A percentile compares a stretch with the other conserved stretches of the same genome.
Evolutionary conservation across 1,140 invertebrate species (phyloP).

Genomic region (Nixonia krombeini): DNA sequence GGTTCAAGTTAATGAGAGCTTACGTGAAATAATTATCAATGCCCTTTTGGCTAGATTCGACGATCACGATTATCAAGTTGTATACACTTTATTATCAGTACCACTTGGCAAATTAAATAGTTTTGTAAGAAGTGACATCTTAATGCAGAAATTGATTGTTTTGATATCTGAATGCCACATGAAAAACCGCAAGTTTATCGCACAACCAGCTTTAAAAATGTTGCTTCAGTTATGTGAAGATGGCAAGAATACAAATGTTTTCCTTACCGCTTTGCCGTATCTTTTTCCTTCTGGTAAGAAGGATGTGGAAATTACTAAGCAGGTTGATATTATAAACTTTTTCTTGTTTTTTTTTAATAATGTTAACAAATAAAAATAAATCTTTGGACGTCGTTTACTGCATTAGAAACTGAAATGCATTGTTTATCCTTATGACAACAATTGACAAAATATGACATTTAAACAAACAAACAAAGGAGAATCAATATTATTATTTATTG

Average conservation of each 20-base stretch:
- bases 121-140: conserved; percentile 47
- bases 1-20: conserved; percentile 49
- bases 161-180: conserved; percentile 60
- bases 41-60: conserved; percentile 57
- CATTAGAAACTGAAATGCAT: too few relatives aligned
- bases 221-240: conserved; percentile 56
- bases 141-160: conserved; percentile 59
- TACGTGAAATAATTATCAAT: conserved; percentile 53
- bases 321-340: conserved; percentile 51
- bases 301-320: conserved; percentile 67
- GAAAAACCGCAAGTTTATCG: conserved; percentile 41
- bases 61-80: conserved; percentile 58
- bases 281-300: conserved; percentile 73
- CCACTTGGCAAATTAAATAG: conserved; percentile 51
- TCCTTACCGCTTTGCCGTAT: conserved; percentile 73
- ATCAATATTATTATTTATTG: too few relatives aligned
- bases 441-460: too few relatives aligned
- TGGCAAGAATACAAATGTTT: conserved; percentile 58
- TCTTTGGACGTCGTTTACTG: too few relatives aligned
- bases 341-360: too few relatives aligned
- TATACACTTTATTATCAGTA: conserved; percentile 53
- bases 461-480: too few relatives aligned
- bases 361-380: too few relatives aligned
- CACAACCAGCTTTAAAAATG: conserved; percentile 59
- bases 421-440: too few relatives aligned